Evolutionary conservation across 2,888 invertebrate species (phyloP).

Genomic region (Netelia fuscicornis): DNA sequence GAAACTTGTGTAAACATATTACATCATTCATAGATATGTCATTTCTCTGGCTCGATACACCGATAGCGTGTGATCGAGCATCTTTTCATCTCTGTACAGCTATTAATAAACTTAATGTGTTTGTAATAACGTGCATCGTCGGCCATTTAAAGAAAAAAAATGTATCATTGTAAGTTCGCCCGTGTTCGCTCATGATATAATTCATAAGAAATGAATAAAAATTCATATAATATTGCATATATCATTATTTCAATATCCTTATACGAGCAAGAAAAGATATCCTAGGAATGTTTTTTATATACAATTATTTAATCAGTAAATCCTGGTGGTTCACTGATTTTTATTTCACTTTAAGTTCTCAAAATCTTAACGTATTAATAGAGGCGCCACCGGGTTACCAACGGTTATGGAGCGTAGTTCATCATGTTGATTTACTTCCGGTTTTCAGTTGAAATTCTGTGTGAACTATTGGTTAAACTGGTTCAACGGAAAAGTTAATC

Average conservation of each 20-base stretch:
- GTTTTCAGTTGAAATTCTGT: not conserved
- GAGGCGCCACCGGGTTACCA: too few relatives aligned
- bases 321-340: not conserved
- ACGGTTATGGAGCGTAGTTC: not conserved
- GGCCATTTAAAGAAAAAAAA: too few relatives aligned
- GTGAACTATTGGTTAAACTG: not conserved
- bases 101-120: constrained; percentile 41
- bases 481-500: too few relatives aligned
- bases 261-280: not conserved
- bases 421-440: not conserved
- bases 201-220: constrained; percentile 1
- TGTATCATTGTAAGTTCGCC: constrained; percentile 17
- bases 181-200: constrained; percentile 8
- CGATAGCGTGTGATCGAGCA: not conserved
- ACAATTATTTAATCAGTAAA: not conserved
- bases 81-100: constrained; percentile 59
- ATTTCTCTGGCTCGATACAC: not conserved
- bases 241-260: not conserved
- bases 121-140: constrained; percentile 15
- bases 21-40: not conserved
- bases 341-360: too few relatives aligned
- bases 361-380: too few relatives aligned
- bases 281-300: not conserved
- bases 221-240: not conserved
- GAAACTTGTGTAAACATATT: constrained; percentile 92